phyloP scores from a whole-genome alignment of 1,140 invertebrate species.

The Tribolium castaneum region DNA sequence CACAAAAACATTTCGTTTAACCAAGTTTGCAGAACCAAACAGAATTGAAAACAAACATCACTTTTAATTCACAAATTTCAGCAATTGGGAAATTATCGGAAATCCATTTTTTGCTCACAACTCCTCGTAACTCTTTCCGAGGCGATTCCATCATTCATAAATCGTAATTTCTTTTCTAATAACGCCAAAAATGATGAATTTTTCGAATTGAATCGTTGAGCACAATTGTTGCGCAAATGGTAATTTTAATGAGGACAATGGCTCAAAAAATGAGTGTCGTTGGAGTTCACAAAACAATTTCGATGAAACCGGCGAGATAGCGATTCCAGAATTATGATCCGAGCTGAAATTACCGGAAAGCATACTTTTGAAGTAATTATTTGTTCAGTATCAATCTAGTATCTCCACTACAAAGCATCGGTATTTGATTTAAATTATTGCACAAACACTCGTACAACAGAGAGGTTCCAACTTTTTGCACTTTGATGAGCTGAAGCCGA shows the following conservation, averaged over 20 bases:
- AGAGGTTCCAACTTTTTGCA: not conserved
- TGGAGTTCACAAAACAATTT: constrained; percentile 23
- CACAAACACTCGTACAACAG: not conserved
- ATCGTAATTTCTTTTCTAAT: not conserved
- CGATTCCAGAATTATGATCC: constrained; percentile 1
- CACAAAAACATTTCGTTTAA: not conserved
- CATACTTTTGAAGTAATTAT: constrained; percentile 8
- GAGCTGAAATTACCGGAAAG: constrained; percentile 11
- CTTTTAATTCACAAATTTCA: not conserved
- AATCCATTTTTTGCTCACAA: not conserved
- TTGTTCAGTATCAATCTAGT: not conserved
- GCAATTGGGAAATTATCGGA: not conserved
- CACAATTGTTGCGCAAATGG: not conserved
- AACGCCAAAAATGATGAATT: not conserved
- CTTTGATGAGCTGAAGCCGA: constrained; percentile 1
- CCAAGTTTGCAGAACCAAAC: not conserved
- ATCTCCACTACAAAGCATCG: not conserved
- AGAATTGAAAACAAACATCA: not conserved
- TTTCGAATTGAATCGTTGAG: not conserved
- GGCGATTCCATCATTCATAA: not conserved
- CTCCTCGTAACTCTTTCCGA: not conserved
- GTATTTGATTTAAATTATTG: constrained; percentile 14
- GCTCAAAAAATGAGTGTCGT: constrained; percentile 7
- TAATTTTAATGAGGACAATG: not conserved
- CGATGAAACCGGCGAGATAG: constrained; percentile 7